Base-by-base conservation (phyloP, 2,888 invertebrate genomes). In the Rugalucina vietnamica region DNA sequence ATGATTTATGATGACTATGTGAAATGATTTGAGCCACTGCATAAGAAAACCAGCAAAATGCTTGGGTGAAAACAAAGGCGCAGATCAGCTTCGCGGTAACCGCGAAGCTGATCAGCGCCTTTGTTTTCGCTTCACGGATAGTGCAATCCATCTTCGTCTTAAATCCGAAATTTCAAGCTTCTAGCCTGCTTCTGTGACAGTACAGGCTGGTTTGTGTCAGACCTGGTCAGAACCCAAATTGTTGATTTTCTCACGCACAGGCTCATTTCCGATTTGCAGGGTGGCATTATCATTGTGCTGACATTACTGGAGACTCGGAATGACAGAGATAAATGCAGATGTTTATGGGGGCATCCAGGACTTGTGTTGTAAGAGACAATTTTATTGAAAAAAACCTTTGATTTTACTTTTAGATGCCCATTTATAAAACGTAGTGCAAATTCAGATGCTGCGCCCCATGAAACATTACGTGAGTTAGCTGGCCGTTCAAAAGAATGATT, bases 331-430 rank as follows among this genome's bases (percentile, higher is more conserved):
- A 70, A 43, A 65, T 80, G 74, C 21, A 29, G 72, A 36, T 81
- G 86, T 72, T 75, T n/a, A 4, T 57, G 83, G 29, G 72, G 76
- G 14, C 60, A 81, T 50, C 84, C 84, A 3, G 84, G 81, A 12
- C 14, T 86, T 10, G 75, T 84, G 27, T 81, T 76, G 86, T 86
- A 74, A 81, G 79, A 34, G n/a, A n/a, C n/a, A n/a, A n/a, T n/a
- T n/a, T n/a, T n/a, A n/a, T n/a, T n/a, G n/a, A n/a, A n/a, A n/a
- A n/a, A n/a, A n/a, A n/a, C n/a, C n/a, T n/a, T n/a, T n/a, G n/a
- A n/a, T n/a, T n/a, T n/a, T n/a, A n/a, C n/a, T n/a, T n/a, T n/a
- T n/a, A n/a, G n/a, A n/a, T n/a, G n/a, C n/a, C n/a, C n/a, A n/a
- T n/a, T n/a, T n/a, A n/a, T n/a, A n/a, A n/a, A n/a, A n/a, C n/a